Evolutionary conservation across 2,888 invertebrate species (phyloP).

Genomic region (Hoplodrina blanda): DNA sequence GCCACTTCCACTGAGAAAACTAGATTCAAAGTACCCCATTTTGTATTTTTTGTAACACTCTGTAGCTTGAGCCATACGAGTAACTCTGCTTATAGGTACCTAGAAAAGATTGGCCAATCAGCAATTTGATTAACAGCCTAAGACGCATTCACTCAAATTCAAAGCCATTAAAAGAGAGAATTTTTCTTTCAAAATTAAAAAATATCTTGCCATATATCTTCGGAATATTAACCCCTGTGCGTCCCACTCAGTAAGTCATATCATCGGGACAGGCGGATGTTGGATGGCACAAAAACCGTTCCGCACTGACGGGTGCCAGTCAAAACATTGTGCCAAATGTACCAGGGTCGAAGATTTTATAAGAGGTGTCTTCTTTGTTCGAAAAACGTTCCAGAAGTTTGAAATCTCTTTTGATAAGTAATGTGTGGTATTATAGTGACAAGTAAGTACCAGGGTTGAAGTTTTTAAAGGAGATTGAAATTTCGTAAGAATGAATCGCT

Average conservation of each 20-base stretch:
- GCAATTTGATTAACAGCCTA: background rate
- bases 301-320: constrained; percentile 69
- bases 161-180: background rate
- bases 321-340: constrained; percentile 69
- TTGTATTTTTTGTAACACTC: background rate
- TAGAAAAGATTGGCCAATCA: background rate
- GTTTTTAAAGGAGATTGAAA: background rate
- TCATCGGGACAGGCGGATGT: constrained; percentile 69
- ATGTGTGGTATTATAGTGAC: too few relatives aligned
- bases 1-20: background rate
- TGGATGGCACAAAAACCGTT: constrained; percentile 72
- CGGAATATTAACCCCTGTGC: constrained; percentile 18
- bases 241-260: constrained; percentile 56
- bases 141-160: background rate
- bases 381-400: background rate
- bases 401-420: constrained; percentile 1
- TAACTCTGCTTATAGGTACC: too few relatives aligned
- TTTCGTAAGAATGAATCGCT: too few relatives aligned
- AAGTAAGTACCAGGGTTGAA: constrained; percentile 3
- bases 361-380: constrained; percentile 21
- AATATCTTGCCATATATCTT: constrained; percentile 35
- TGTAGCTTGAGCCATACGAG: background rate
- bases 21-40: background rate
- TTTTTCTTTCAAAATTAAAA: background rate
- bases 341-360: constrained; percentile 31